phyloP scores from a whole-genome alignment of 2,888 invertebrate genomes.

The Xanthia icteritia region DNA sequence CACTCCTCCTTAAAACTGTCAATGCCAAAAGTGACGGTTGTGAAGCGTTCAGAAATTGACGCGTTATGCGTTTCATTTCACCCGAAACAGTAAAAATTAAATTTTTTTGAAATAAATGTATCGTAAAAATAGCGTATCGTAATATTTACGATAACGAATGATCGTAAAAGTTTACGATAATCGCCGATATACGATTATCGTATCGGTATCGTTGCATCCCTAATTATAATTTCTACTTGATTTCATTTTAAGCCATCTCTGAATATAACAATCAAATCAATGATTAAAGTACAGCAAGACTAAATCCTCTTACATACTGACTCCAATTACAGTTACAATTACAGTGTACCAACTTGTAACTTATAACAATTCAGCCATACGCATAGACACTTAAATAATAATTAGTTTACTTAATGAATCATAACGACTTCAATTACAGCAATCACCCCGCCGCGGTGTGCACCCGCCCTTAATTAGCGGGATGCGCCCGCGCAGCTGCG shows the following conservation, averaged over 20 bases:
- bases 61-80: too few relatives aligned
- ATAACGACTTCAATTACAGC: constrained; percentile 41
- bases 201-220: too few relatives aligned
- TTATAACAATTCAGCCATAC: neutral
- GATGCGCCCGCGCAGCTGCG: constrained; percentile 53
- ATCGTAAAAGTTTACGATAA: too few relatives aligned
- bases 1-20: too few relatives aligned
- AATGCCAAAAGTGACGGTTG: too few relatives aligned
- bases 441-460: constrained; percentile 11
- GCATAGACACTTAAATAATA: constrained; percentile 2
- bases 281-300: neutral
- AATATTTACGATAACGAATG: too few relatives aligned
- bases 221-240: neutral
- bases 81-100: too few relatives aligned
- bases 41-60: too few relatives aligned
- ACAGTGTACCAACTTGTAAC: neutral
- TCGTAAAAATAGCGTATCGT: too few relatives aligned
- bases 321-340: neutral
- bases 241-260: neutral
- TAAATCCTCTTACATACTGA: too few relatives aligned
- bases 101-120: too few relatives aligned
- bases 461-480: constrained; percentile 14
- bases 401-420: constrained; percentile 32
- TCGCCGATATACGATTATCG: too few relatives aligned
- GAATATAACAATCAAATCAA: neutral